Percentiles rank a stretch among this genome's conserved stretches.
phyloP scores from a whole-genome alignment of 2,888 invertebrate species.

The Tenthredo amoena region DNA sequence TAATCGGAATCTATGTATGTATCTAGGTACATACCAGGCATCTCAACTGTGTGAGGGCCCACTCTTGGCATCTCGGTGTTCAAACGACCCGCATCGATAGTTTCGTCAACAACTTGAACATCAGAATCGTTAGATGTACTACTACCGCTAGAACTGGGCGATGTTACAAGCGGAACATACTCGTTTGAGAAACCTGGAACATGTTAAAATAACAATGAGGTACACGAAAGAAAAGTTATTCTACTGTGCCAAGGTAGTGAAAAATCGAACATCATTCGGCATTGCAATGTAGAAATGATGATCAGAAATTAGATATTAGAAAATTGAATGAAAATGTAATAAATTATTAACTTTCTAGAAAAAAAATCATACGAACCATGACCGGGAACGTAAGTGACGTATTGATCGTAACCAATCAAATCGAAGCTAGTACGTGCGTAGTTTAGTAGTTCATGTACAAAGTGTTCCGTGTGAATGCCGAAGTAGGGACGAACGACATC shows the following conservation, averaged over 20 bases:
- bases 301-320: background rate
- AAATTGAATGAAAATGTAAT: background rate
- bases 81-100: slow-evolving; percentile 60
- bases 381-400: slow-evolving; percentile 82
- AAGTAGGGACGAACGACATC: slow-evolving; percentile 85
- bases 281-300: background rate
- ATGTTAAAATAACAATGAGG: background rate
- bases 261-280: background rate
- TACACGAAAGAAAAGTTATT: background rate
- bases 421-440: slow-evolving; percentile 94
- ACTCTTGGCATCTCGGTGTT: slow-evolving; percentile 61
- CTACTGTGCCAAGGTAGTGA: background rate
- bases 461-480: slow-evolving; percentile 88
- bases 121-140: slow-evolving; percentile 69
- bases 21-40: slow-evolving; percentile 64
- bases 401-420: slow-evolving; percentile 89
- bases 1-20: background rate
- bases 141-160: slow-evolving; percentile 63
- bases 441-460: slow-evolving; percentile 92
- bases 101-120: slow-evolving; percentile 67
- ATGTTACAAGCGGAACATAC: slow-evolving; percentile 61
- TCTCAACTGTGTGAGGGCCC: slow-evolving; percentile 63
- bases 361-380: slow-evolving; percentile 61
- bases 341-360: background rate
- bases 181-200: slow-evolving; percentile 65